A percentile compares a stretch with the other conserved stretches of the same genome.
phyloP scores from a whole-genome alignment of 2,113 vertebrate genomes.

The Gila orcuttii region DNA sequence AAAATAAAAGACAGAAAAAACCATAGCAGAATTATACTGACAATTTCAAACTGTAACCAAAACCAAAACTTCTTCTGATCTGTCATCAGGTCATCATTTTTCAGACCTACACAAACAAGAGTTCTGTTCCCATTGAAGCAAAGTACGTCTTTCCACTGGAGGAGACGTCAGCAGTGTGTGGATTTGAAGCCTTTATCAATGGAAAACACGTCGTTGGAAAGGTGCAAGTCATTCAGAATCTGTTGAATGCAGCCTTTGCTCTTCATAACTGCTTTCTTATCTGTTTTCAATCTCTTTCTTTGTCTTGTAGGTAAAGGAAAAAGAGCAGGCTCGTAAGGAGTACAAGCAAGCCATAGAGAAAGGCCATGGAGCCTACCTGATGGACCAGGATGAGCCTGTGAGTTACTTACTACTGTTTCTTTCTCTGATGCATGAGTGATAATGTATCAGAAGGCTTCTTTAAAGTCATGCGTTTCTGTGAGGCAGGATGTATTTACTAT shows the following conservation, averaged over 20 bases:
- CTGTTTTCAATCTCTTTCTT: slow-evolving; percentile 1
- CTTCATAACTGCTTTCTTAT: neutral
- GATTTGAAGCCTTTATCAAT: slow-evolving; percentile 91
- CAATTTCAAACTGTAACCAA: too few species aligned
- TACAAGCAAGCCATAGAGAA: slow-evolving; percentile 80
- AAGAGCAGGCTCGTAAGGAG: slow-evolving; percentile 78
- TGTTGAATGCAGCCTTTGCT: neutral
- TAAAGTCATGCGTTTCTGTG: slow-evolving; percentile 13
- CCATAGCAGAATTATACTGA: too few species aligned
- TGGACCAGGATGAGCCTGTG: slow-evolving; percentile 88
- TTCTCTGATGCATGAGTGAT: neutral
- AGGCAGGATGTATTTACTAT: slow-evolving; percentile 86
- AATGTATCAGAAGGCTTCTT: neutral
- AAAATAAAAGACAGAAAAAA: neutral
- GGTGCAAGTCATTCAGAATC: slow-evolving; percentile 67
- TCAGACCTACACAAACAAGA: slow-evolving; percentile 85
- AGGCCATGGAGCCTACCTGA: slow-evolving; percentile 86
- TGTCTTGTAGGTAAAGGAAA: slow-evolving; percentile 84
- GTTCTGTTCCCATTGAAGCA: slow-evolving; percentile 80
- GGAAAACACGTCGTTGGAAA: slow-evolving; percentile 86
- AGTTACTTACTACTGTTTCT: slow-evolving; percentile 29
- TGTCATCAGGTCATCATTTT: slow-evolving; percentile 82
- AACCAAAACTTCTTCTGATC: neutral
- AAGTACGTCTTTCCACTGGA: slow-evolving; percentile 90
- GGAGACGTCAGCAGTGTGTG: slow-evolving; percentile 85